Evolutionary conservation across 1,140 invertebrate species (phyloP).

Genomic region (Platyura marginata): DNA sequence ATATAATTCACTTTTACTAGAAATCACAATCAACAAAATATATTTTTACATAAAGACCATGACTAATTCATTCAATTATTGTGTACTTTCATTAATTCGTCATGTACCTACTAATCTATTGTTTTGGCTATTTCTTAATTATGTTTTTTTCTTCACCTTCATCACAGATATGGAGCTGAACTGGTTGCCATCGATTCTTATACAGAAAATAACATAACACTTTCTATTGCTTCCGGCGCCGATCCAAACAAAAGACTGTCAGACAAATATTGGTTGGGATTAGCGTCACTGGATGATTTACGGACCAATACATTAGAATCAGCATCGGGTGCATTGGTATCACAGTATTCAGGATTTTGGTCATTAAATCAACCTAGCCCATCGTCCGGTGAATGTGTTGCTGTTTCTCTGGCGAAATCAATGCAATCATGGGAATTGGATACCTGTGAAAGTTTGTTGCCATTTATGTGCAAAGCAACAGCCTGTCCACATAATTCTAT

Average conservation of each 20-base stretch:
- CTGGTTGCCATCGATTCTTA: constrained; percentile 77
- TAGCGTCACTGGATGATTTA: constrained; percentile 77
- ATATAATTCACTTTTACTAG: too few species aligned
- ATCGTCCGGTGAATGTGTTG: constrained; percentile 71
- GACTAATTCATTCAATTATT: too few species aligned
- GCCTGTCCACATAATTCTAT: constrained; percentile 84
- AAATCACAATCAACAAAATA: too few species aligned
- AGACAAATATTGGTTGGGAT: constrained; percentile 67
- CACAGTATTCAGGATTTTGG: constrained; percentile 87
- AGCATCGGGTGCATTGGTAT: constrained; percentile 74
- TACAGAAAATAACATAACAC: constrained; percentile 78
- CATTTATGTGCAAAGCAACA: constrained; percentile 79
- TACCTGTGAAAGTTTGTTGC: constrained; percentile 81
- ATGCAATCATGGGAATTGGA: constrained; percentile 80
- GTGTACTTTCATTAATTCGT: background rate
- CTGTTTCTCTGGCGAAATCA: constrained; percentile 52
- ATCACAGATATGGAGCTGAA: constrained; percentile 75
- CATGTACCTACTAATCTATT: background rate
- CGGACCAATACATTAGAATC: constrained; percentile 86
- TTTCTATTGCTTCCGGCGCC: constrained; percentile 48
- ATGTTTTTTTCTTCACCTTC: constrained; percentile 5
- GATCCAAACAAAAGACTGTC: constrained; percentile 32
- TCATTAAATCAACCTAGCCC: constrained; percentile 72
- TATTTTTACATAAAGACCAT: too few species aligned
- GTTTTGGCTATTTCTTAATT: background rate